Evolutionary conservation across 2,797 vertebrate species (phyloP), one percentile per base, ranked within the genome.

Genomic region (Aythya fuligula): DNA sequence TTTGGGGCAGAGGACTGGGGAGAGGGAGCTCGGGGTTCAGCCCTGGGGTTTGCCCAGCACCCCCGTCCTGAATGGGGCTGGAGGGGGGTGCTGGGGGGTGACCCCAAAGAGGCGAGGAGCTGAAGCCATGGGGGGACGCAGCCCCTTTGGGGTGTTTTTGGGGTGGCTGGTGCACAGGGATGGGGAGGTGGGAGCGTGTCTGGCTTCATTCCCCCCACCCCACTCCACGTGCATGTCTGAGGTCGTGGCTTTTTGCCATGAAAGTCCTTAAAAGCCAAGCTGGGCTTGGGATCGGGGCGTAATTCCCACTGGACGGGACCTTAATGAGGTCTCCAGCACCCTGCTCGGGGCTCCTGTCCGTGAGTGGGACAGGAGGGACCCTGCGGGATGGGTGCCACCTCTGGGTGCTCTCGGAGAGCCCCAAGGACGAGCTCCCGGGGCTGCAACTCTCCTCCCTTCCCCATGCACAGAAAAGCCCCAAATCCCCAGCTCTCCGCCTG

Each of bases 71-170:
- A 24, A 49, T 49, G 22, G 47, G 21, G 47, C 47, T 49, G 47
- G 11, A 49, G 22, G 47, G 45, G 47, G 47, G 41, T 49, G 21
- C 47, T 22, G 47, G 47, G 47, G 47, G 64, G 69, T 38, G 30
- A 18, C 13, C 81, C 85, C 96, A 95, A 94, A 94, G 93, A 53
- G 11, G 45, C 64, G 78, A 61, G 71, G 74, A 67, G 36, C 45
- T 16, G 92, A 53, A 67, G 57, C 49, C 72, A 25, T 61, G 90
- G 83, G 87, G 90, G 51, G 82, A 60, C 76, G 60, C 53, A 78
- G 83, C 64, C 53, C 49, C 47, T 49, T 49, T 25, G 22, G 22
- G 47, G 22, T 13, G 12, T 7, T 49, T 49, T 49, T 13, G 22
- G 22, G 47, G 22, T 72, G 78, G 57, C 72, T 58, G 38, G 7